A percentile compares a stretch with the other conserved stretches of the same genome.
Conservation (phyloP, 2,888 invertebrate genomes). For the Venusia cambrica region DNA sequence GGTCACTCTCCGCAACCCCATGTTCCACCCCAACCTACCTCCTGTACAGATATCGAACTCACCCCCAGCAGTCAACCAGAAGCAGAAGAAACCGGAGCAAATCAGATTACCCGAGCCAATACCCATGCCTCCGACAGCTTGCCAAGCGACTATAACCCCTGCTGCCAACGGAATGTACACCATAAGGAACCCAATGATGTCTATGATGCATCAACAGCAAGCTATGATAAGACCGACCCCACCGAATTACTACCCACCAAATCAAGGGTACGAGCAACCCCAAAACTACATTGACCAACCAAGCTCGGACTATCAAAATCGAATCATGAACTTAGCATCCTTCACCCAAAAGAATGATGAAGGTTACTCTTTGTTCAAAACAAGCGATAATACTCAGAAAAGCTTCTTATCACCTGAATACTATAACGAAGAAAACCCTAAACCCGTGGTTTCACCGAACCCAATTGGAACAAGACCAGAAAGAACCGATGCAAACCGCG, state of each 20-base stretch:
- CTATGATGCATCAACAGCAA: slow-evolving; percentile 74
- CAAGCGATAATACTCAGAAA: slow-evolving; percentile 49
- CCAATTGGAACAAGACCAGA: slow-evolving; percentile 67
- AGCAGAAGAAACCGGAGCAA: slow-evolving; percentile 55
- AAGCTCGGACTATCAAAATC: slow-evolving; percentile 60
- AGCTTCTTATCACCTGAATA: slow-evolving; percentile 59
- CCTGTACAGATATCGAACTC: slow-evolving; percentile 52
- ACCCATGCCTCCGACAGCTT: slow-evolving; percentile 70
- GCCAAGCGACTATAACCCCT: slow-evolving; percentile 76
- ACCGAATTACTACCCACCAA: slow-evolving; percentile 62
- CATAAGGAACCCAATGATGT: slow-evolving; percentile 87
- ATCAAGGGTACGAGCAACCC: slow-evolving; percentile 35
- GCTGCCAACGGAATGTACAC: slow-evolving; percentile 88
- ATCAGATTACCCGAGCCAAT: slow-evolving; percentile 70
- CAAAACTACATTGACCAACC: slow-evolving; percentile 39
- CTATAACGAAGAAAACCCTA: slow-evolving; percentile 49
- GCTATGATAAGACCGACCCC: slow-evolving; percentile 56
- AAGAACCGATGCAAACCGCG: too few relatives aligned
- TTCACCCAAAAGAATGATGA: slow-evolving; percentile 73
- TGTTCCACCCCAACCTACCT: slow-evolving; percentile 84
- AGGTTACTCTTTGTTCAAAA: slow-evolving; percentile 69
- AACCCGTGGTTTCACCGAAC: slow-evolving; percentile 62
- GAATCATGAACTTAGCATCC: slow-evolving; percentile 66
- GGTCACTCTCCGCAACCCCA: slow-evolving; percentile 89
- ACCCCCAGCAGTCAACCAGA: too few relatives aligned